A percentile compares a stretch with the other conserved stretches of the same genome.
Evolutionary conservation across 2,888 invertebrate genomes (phyloP).

Genomic region (Lydus trimaculatus): DNA sequence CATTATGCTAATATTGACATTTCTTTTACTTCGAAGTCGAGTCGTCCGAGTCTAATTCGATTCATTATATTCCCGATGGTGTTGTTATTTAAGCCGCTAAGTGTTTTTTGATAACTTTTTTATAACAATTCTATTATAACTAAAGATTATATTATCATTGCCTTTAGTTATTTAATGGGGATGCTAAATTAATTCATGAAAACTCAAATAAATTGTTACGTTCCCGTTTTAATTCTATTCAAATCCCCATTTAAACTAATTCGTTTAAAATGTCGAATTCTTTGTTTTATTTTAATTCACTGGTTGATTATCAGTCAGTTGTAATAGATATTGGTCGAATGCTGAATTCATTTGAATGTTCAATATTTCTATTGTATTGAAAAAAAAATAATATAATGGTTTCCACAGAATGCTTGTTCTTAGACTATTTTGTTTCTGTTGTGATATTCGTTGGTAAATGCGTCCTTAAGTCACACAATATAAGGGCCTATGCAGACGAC

Average conservation of each 20-base stretch:
- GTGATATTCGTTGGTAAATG: no score
- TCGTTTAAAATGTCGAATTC: not conserved
- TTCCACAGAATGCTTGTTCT: no score
- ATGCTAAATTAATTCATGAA: not conserved
- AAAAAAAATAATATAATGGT: no score
- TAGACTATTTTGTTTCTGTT: no score
- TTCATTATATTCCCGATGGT: not conserved
- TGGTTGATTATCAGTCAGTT: not conserved
- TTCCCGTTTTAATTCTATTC: not conserved
- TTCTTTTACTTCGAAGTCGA: not conserved
- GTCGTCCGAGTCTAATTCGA: not conserved
- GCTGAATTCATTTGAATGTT: not conserved
- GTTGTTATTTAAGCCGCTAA: no score
- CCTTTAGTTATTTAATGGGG: not conserved
- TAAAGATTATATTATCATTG: slow-evolving; percentile 5
- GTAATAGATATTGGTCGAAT: not conserved
- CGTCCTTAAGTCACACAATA: no score
- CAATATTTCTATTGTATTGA: no score
- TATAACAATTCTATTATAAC: not conserved
- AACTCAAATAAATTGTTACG: not conserved
- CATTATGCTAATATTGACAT: no score
- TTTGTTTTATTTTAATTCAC: not conserved
- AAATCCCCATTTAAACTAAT: not conserved
- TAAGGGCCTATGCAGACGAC: no score
- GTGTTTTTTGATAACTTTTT: no score